phyloP scores from a whole-genome alignment of 1,140 invertebrate genomes.

The Triops cancriformis region DNA sequence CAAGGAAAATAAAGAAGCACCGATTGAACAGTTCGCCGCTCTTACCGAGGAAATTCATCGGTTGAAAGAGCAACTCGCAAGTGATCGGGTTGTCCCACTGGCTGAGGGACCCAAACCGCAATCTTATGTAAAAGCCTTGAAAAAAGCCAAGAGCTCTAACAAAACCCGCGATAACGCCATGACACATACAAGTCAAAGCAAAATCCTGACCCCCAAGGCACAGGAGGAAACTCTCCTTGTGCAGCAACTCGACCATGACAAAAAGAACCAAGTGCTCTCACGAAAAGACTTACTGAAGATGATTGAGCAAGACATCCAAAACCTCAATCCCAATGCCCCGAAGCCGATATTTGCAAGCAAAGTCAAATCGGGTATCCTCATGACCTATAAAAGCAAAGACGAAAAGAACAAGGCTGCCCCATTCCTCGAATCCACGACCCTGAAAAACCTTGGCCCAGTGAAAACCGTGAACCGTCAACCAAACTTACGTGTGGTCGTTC shows the following conservation, averaged over 20 bases:
- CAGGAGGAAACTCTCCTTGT: no score
- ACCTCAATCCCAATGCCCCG: background rate
- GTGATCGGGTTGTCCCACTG: no score
- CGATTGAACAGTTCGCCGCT: no score
- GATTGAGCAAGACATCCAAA: background rate
- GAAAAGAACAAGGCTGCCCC: background rate
- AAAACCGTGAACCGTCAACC: background rate
- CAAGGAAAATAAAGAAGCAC: no score
- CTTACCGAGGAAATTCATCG: no score
- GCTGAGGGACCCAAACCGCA: no score
- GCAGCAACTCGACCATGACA: background rate
- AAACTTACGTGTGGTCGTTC: background rate
- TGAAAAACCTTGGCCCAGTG: background rate
- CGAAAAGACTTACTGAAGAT: background rate
- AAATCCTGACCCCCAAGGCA: no score
- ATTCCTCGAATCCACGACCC: background rate
- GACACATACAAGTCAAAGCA: no score
- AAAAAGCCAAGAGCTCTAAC: no score
- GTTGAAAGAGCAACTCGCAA: no score
- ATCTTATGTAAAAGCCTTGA: no score
- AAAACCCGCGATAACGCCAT: no score
- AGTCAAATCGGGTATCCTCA: background rate
- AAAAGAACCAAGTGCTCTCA: background rate
- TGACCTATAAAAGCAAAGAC: background rate
- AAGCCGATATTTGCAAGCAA: background rate